Conservation (phyloP, 2,113 vertebrate genomes). For the Alaudala cheleensis region DNA sequence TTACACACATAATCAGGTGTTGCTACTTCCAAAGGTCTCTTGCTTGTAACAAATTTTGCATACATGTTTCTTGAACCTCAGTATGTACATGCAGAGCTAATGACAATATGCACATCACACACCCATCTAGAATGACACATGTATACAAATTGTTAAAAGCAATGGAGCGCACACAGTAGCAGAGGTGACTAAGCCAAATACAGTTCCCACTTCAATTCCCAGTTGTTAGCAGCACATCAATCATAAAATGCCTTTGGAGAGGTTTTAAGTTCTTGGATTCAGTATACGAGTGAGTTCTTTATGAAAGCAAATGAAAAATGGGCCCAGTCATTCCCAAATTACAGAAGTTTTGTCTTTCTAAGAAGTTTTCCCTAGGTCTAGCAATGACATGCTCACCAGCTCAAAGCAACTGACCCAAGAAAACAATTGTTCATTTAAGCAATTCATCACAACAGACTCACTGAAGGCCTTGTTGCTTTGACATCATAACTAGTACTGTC, state of each 20-base stretch:
- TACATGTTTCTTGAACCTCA: not conserved
- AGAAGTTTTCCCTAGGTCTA: not conserved
- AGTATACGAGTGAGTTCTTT: not conserved
- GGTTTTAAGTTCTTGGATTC: slow-evolving; percentile 3
- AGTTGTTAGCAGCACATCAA: slow-evolving; percentile 27
- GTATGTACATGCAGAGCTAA: not conserved
- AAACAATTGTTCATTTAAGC: not conserved
- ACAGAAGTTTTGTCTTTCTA: not conserved
- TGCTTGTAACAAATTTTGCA: slow-evolving; percentile 37
- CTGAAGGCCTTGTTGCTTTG: slow-evolving; percentile 31
- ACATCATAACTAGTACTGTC: not conserved
- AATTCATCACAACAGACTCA: slow-evolving; percentile 8
- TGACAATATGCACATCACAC: not conserved
- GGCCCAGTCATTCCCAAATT: not conserved
- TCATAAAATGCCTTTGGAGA: slow-evolving; percentile 2
- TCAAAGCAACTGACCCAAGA: slow-evolving; percentile 24
- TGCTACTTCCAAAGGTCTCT: not conserved
- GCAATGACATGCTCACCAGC: not conserved
- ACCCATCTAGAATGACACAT: not conserved
- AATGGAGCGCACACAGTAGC: not conserved
- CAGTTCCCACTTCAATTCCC: not conserved
- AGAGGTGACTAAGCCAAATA: not conserved
- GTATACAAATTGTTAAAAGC: slow-evolving; percentile 31
- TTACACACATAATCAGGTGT: not conserved
- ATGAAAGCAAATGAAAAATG: not conserved